Evolutionary conservation across 2,113 vertebrate genomes (phyloP).

Genomic region (Psammodynastes pulverulentus): DNA sequence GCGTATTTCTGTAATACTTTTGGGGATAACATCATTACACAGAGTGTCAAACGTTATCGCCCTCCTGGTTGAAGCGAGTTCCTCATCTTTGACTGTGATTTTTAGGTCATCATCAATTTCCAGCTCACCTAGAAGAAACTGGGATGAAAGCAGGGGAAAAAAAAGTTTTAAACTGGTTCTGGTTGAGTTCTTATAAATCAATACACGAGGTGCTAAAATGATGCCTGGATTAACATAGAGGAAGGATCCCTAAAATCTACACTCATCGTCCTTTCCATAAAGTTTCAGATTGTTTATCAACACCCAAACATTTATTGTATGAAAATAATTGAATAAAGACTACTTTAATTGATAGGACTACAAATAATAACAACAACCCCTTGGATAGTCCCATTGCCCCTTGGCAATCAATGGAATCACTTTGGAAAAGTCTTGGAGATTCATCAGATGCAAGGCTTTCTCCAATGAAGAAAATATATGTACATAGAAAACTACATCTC

Average conservation of each 20-base stretch:
- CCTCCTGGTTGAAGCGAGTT: constrained; percentile 80
- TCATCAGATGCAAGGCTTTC: background rate
- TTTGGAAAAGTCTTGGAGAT: background rate
- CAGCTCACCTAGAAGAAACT: constrained; percentile 83
- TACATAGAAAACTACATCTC: background rate
- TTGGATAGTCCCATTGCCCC: background rate
- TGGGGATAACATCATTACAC: constrained; percentile 81
- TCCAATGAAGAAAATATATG: background rate
- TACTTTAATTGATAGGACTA: background rate
- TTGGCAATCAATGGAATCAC: background rate
- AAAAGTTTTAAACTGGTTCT: constrained; percentile 34
- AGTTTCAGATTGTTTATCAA: background rate
- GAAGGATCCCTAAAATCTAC: background rate
- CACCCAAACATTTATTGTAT: background rate
- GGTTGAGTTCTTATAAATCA: background rate
- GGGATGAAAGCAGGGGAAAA: constrained; percentile 49
- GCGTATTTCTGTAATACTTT: constrained; percentile 75
- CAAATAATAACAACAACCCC: background rate
- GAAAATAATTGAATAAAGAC: background rate
- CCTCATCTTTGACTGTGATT: constrained; percentile 81
- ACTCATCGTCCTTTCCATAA: background rate
- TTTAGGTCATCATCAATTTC: constrained; percentile 69
- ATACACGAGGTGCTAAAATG: background rate
- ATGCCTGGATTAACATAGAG: background rate
- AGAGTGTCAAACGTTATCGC: constrained; percentile 71